These are phyloP conservation scores for Hestina assimilis DNA, from an alignment of 1,140 invertebrate genomes.

Conservation along the genomic window DNA sequence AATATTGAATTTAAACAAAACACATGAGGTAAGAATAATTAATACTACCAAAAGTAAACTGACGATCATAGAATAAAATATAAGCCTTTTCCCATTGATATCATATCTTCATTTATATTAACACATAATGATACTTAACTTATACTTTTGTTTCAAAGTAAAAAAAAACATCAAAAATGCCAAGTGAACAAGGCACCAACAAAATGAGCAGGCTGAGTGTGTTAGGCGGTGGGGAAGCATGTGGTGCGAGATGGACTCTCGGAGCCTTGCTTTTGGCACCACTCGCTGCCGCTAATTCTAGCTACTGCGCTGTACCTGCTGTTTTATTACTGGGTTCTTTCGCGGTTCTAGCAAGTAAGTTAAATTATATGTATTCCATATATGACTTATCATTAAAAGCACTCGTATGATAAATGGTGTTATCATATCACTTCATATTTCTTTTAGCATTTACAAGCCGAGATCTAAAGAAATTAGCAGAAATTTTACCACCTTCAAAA, in stretches of 20 bases:
- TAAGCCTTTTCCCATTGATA: too few species aligned
- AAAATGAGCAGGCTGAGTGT: constrained; percentile 51
- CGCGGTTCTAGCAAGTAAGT: constrained; percentile 57
- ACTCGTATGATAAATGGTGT: too few species aligned
- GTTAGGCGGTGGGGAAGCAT: constrained; percentile 58
- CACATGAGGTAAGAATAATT: too few species aligned
- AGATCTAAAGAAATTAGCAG: constrained; percentile 58
- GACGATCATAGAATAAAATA: too few species aligned
- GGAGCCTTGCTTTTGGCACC: constrained; percentile 61
- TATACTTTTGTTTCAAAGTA: too few species aligned
- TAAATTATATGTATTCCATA: not conserved
- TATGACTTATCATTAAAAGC: too few species aligned
- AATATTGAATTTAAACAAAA: not conserved
- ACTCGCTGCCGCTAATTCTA: constrained; percentile 62
- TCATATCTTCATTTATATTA: too few species aligned
- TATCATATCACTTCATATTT: not conserved
- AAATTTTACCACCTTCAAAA: constrained; percentile 60
- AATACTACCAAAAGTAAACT: too few species aligned
- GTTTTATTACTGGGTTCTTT: constrained; percentile 49
- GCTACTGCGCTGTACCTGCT: constrained; percentile 64
- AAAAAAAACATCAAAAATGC: too few species aligned
- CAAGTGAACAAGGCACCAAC: constrained; percentile 31
- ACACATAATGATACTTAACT: too few species aligned
- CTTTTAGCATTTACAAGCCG: constrained; percentile 61
- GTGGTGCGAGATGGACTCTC: constrained; percentile 64